These are phyloP conservation scores for Heliconius congener DNA, from an alignment of 1,140 invertebrate species.

Conservation along the genomic window DNA sequence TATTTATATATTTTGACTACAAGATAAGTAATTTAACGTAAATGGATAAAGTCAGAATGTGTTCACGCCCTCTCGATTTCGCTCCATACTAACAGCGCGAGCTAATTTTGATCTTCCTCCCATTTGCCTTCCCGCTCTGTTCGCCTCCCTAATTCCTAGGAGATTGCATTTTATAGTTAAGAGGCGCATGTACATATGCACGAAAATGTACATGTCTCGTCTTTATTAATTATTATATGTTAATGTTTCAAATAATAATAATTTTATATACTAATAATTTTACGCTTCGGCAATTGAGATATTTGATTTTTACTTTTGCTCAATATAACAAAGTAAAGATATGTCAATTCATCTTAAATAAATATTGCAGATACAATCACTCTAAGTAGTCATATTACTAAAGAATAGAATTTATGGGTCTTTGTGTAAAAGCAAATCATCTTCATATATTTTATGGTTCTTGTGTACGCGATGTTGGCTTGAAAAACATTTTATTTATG, in stretches of 20 bases:
- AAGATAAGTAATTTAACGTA: conserved; percentile 24
- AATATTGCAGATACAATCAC: background rate
- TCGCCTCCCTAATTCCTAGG: conserved; percentile 36
- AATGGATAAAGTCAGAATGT: conserved; percentile 28
- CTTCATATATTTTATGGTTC: background rate
- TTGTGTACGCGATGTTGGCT: conserved; percentile 5
- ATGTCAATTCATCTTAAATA: no score
- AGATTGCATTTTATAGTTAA: conserved; percentile 52
- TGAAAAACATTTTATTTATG: conserved; percentile 14
- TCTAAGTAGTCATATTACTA: background rate
- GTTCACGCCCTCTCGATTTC: conserved; percentile 29
- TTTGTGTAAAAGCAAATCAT: background rate
- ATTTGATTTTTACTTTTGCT: background rate
- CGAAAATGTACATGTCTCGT: background rate
- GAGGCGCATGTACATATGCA: conserved; percentile 6
- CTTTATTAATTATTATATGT: background rate
- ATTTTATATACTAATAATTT: no score
- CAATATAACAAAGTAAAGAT: background rate
- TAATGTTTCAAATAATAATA: no score
- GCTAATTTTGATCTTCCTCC: conserved; percentile 27
- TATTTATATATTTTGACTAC: background rate
- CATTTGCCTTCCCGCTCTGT: conserved; percentile 3
- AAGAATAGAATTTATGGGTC: background rate
- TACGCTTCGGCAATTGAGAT: no score
- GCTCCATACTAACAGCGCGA: conserved; percentile 22